Evolutionary conservation across 2,888 invertebrate species (phyloP), one percentile per base, ranked within the genome.

Genomic region (Oeneis ivallda): DNA sequence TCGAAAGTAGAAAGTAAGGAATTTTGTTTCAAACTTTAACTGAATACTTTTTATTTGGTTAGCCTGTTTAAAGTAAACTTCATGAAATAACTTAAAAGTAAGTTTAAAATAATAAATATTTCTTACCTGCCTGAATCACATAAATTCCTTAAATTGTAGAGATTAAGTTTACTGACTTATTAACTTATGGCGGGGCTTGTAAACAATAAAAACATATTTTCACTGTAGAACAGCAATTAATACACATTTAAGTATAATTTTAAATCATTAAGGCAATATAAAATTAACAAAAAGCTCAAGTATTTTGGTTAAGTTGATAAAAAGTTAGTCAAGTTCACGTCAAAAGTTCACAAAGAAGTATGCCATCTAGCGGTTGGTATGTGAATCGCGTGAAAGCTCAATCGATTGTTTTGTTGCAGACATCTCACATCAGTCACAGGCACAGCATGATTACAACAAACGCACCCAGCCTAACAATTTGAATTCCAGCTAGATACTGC

Each of bases 261-360:
- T 73, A 76, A 77, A 76, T 74, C 76, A 76, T 81, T 87, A 84
- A 68, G 83, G 86, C 83, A 80, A 77, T 82, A 83, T 85, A 78
- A 84, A 79, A 81, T 84, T 83, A 84, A 83, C 79, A 84, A 83
- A 86, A 88, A 86, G 83, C 84, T 86, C 79, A 87, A 83, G 81
- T 89, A 89, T 89, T 91, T 89, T 90, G 89, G 89, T 85, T 87
- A 91, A 85, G 84, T 85, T 88, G 84, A 83, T 86, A 73, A 82
- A 77, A 50, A 86, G 89, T 79, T 82, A 82, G 83, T 85, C 83
- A 90, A 91, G 90, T 91, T 90, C 87, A 90, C 87, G 91, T 92
- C 91, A 92, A 91, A 91, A 92, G 91, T 92, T 91, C 91, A 89
- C 82, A 81, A 77, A 77, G 70, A 67, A 77, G 77, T 70, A 69